phyloP scores from a whole-genome alignment of 2,888 invertebrate species.

The Chrysolina americana region DNA sequence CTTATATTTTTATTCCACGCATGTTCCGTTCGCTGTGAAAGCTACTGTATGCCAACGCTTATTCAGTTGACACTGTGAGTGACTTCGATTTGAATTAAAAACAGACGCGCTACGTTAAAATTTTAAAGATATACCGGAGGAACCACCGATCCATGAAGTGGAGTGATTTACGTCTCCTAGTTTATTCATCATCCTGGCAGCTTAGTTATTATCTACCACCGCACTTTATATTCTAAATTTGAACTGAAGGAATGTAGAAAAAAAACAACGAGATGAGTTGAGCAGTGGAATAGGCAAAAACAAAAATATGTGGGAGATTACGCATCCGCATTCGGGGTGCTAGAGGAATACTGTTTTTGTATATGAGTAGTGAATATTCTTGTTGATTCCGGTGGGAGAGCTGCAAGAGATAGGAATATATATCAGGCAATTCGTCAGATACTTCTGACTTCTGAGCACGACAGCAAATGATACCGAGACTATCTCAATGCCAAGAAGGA shows the following conservation, averaged over 20 bases:
- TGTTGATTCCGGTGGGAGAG: slow-evolving; percentile 2
- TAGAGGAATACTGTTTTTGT: not conserved
- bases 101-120: not conserved
- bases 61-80: not conserved
- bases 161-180: slow-evolving; percentile 10
- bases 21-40: too few relatives aligned
- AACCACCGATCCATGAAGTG: not conserved
- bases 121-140: not conserved
- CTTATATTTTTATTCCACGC: too few relatives aligned
- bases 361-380: not conserved
- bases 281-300: slow-evolving; percentile 7
- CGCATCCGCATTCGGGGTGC: not conserved
- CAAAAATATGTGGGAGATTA: not conserved
- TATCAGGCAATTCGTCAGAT: not conserved
- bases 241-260: slow-evolving; percentile 22
- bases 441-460: not conserved
- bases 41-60: too few relatives aligned
- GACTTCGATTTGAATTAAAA: not conserved
- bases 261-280: slow-evolving; percentile 12
- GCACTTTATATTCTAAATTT: slow-evolving; percentile 28
- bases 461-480: not conserved
- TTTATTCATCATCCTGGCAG: slow-evolving; percentile 28
- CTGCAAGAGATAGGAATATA: slow-evolving; percentile 10
- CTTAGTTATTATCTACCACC: slow-evolving; percentile 14
- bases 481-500: not conserved